Evolutionary conservation across 1,140 invertebrate species (phyloP).

Genomic region (Ganaspis sp.): DNA sequence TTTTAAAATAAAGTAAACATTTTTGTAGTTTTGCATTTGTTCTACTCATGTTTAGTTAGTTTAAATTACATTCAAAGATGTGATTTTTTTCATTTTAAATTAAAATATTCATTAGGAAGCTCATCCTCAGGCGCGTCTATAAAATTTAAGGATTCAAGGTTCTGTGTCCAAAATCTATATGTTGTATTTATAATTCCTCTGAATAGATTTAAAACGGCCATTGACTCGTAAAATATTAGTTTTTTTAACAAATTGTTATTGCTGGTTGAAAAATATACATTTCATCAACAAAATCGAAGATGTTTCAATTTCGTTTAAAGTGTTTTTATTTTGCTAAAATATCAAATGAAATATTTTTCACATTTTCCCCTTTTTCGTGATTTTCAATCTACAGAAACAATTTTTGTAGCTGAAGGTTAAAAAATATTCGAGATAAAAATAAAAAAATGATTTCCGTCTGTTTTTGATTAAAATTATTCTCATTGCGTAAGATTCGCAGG

Average conservation of each 20-base stretch:
- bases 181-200: not conserved
- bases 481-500: slow-evolving; percentile 1
- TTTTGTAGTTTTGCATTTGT: too few relatives aligned
- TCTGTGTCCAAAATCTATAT: not conserved
- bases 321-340: not conserved
- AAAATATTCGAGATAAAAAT: not conserved
- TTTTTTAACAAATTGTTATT: not conserved
- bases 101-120: slow-evolving; percentile 8
- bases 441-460: not conserved
- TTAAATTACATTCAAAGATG: too few relatives aligned
- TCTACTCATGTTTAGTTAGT: too few relatives aligned
- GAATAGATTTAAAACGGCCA: not conserved
- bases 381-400: not conserved
- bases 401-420: not conserved
- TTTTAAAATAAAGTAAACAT: too few relatives aligned
- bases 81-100: not conserved
- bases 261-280: not conserved
- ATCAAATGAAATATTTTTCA: too few relatives aligned
- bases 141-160: not conserved
- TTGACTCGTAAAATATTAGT: not conserved
- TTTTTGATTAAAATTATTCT: not conserved
- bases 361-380: too few relatives aligned
- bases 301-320: not conserved
- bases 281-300: not conserved
- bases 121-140: not conserved